phyloP scores from a whole-genome alignment of 2,797 vertebrate species.

The Yasuhikotakia modesta region DNA sequence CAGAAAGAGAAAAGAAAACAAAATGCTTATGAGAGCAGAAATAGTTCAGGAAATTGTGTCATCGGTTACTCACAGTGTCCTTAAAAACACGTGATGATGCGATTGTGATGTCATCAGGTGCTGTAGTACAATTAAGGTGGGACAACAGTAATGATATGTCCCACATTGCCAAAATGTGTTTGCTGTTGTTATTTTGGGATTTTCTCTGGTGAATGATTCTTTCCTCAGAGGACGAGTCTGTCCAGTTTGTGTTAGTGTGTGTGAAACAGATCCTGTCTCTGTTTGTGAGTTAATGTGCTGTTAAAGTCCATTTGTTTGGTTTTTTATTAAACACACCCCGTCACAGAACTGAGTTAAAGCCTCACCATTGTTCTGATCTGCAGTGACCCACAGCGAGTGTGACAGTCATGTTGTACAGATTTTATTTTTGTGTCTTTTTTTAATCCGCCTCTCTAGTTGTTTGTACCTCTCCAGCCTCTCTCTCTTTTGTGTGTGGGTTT shows the following conservation, averaged over 20 bases:
- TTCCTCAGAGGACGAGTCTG: not conserved
- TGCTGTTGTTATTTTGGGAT: not conserved
- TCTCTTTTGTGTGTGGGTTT: too few species aligned
- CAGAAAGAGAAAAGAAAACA: not conserved
- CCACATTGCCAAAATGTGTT: not conserved
- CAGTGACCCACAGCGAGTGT: not conserved
- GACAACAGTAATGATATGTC: too few species aligned
- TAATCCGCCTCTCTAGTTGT: too few species aligned
- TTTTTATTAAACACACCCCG: slow-evolving; percentile 18
- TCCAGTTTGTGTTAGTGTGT: not conserved
- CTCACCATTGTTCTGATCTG: not conserved
- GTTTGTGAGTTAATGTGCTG: slow-evolving; percentile 18
- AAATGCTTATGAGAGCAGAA: too few species aligned
- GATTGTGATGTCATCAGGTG: too few species aligned
- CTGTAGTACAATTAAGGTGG: too few species aligned
- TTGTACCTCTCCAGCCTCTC: too few species aligned
- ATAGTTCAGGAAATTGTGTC: too few species aligned
- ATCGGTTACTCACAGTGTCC: too few species aligned
- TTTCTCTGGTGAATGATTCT: too few species aligned
- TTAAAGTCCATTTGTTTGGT: not conserved
- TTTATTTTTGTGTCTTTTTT: too few species aligned
- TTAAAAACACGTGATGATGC: too few species aligned
- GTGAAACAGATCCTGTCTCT: not conserved
- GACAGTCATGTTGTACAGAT: not conserved
- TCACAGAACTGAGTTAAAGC: not conserved